Evolutionary conservation across 2,888 invertebrate genomes (phyloP), one percentile per base, ranked within the genome.

Genomic region (Apantesis nais): DNA sequence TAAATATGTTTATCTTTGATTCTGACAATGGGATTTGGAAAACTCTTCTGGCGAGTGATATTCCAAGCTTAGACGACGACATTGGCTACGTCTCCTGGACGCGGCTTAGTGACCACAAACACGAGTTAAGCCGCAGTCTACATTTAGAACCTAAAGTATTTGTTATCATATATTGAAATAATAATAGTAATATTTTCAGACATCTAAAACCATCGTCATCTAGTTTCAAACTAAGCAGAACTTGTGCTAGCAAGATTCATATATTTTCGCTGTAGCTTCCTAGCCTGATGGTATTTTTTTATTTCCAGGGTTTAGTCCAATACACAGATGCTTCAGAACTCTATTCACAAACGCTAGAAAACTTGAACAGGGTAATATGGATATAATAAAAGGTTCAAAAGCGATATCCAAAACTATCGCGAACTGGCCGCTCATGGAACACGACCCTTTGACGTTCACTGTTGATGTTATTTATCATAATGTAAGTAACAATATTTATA

Each of bases 371-470:
- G 86, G 86, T 3, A 83, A 86, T 1, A 71, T 70, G 9, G 89
- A 90, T 7, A 66, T 72, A 1, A 71, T 90, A 0, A 74, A 79
- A 7, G 92, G 93, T 0, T 80, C 85, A 0, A 55, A 77, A 0
- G 79, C 85, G 3, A 90, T 94, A 41, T 79, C 80, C 0, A 88
- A 85, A 31, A 75, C 88, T 14, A 73, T 91, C 12, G 73, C 68
- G 22, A 86, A 88, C 12, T 93, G 93, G 87, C 97, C 97, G 0
- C 86, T 88, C 8, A 94, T 97, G 0, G 92, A 95, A 74, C 97
- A 97, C 88, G 97, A 97, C 85, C 96, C 96, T 0, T 92, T 91
- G 63, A 96, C 97, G 0, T 97, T 97, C 80, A 94, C 95, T 14
- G 95, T 97, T 0, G 97, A 97, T 84, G 95, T 97, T n/a, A 87